These are phyloP conservation scores for Cryptocephalus primarius DNA, from an alignment of 2,888 invertebrate genomes.

Conservation along the genomic window DNA sequence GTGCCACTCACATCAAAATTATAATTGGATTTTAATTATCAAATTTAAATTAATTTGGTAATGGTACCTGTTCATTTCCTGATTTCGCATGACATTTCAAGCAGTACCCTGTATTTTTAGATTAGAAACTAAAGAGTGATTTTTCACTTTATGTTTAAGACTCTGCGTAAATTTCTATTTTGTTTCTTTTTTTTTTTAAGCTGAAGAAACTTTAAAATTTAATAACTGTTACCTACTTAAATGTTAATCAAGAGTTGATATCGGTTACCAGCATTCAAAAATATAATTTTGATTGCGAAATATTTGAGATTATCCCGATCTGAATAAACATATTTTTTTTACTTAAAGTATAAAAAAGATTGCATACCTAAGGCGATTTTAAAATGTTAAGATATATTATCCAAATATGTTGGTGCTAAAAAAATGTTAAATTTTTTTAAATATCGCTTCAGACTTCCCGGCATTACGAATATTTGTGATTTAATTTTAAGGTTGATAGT, in stretches of 20 bases:
- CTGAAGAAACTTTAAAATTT: neutral
- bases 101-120: no score
- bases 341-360: no score
- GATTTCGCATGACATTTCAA: no score
- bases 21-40: no score
- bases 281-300: neutral
- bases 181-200: neutral
- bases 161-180: neutral
- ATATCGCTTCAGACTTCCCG: conserved; percentile 2
- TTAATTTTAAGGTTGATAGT: conserved; percentile 15
- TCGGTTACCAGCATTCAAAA: neutral
- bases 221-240: neutral
- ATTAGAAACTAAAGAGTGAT: no score
- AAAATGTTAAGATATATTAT: no score
- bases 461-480: conserved; percentile 12
- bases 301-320: neutral
- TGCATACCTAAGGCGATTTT: neutral
- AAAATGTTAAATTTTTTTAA: conserved; percentile 6
- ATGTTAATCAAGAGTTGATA: neutral
- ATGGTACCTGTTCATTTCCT: no score
- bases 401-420: conserved; percentile 14
- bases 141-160: no score
- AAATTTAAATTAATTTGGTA: no score
- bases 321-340: no score
- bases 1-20: no score